These are phyloP conservation scores for Silurus meridionalis DNA, from an alignment of 2,113 vertebrate genomes.

Conservation along the genomic window DNA sequence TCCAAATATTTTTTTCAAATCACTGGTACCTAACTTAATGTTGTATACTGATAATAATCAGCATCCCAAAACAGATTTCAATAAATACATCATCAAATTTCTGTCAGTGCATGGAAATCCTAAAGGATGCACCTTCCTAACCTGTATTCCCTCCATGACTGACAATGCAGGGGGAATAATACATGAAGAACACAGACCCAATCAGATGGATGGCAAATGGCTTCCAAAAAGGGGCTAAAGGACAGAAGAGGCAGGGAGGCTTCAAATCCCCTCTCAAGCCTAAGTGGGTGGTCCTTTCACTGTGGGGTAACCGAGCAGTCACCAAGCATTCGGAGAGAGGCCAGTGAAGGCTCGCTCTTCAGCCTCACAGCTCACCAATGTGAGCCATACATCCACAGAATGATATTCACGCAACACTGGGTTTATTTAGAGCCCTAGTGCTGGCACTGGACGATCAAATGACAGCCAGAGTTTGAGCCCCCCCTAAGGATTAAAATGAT, in stretches of 20 bases:
- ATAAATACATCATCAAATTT: constrained; percentile 48
- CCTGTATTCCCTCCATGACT: constrained; percentile 46
- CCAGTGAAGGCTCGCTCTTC: constrained; percentile 70
- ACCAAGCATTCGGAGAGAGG: constrained; percentile 73
- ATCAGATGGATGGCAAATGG: constrained; percentile 71
- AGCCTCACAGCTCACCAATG: constrained; percentile 74
- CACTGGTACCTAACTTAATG: neutral
- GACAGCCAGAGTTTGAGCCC: constrained; percentile 72
- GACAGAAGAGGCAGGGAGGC: constrained; percentile 71
- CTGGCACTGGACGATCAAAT: constrained; percentile 73
- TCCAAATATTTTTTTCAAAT: neutral
- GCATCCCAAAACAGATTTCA: neutral
- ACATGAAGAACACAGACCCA: constrained; percentile 59
- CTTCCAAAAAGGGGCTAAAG: constrained; percentile 69
- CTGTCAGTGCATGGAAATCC: constrained; percentile 53
- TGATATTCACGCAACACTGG: constrained; percentile 82
- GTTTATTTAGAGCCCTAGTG: constrained; percentile 77
- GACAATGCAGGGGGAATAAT: constrained; percentile 55
- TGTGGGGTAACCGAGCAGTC: constrained; percentile 77
- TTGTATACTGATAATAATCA: neutral
- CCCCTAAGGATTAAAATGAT: constrained; percentile 77
- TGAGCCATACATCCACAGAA: constrained; percentile 76
- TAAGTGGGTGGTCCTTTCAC: constrained; percentile 82
- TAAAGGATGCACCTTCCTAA: constrained; percentile 47
- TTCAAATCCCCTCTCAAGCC: constrained; percentile 77